Conservation (phyloP, 2,888 invertebrate genomes). For the Holacanthella duospinosa region DNA sequence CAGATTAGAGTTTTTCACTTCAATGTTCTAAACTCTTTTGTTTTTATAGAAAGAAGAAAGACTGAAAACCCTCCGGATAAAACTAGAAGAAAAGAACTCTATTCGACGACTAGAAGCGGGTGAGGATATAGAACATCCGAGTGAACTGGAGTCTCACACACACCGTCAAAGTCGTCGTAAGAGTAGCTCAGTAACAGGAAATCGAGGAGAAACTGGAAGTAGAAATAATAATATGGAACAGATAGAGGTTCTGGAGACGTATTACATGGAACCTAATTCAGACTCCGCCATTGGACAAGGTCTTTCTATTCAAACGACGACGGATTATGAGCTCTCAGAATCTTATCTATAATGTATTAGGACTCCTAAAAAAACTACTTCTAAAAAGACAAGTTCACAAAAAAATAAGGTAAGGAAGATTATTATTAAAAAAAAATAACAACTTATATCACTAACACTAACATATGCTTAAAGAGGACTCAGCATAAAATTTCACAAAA, state of each 20-base stretch:
- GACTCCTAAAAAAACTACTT: not conserved
- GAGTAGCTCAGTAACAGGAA: slow-evolving; percentile 6
- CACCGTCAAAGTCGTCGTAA: slow-evolving; percentile 2
- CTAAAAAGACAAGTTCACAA: too few relatives aligned
- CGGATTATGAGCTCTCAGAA: slow-evolving; percentile 78
- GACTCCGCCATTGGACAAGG: slow-evolving; percentile 63
- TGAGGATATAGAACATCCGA: not conserved
- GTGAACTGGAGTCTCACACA: not conserved
- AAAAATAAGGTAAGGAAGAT: too few relatives aligned
- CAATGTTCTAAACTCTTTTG: not conserved
- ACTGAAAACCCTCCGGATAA: slow-evolving; percentile 67
- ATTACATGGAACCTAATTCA: slow-evolving; percentile 60
- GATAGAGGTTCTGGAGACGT: slow-evolving; percentile 55
- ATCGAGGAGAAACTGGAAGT: slow-evolving; percentile 19
- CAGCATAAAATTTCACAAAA: too few relatives aligned
- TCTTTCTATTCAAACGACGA: slow-evolving; percentile 61
- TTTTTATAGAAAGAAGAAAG: slow-evolving; percentile 72
- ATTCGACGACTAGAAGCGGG: slow-evolving; percentile 42
- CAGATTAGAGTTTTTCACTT: too few relatives aligned
- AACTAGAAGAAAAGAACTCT: slow-evolving; percentile 66
- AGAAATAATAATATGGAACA: slow-evolving; percentile 32
- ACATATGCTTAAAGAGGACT: too few relatives aligned
- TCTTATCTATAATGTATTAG: slow-evolving; percentile 53
- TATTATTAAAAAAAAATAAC: not conserved
- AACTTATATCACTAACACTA: too few relatives aligned